Conservation (phyloP, 2,797 vertebrate species). For the Ceryle rudis region DNA sequence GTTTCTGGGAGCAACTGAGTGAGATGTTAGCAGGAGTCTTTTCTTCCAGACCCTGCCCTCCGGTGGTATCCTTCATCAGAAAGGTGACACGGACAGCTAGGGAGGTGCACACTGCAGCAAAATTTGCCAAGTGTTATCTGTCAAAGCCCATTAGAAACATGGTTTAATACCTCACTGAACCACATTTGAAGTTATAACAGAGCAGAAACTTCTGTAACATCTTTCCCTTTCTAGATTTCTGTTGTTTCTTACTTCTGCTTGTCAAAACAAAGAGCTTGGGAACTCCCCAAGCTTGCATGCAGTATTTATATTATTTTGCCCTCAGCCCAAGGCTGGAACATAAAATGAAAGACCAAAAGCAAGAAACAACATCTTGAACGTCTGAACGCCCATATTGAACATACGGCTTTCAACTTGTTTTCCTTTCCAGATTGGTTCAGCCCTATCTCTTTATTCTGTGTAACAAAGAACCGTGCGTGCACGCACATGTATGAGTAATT, state of each 20-base stretch:
- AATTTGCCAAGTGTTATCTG: background rate
- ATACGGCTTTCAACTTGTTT: background rate
- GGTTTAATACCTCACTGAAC: background rate
- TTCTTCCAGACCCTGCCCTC: background rate
- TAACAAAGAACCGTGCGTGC: background rate
- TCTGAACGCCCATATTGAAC: background rate
- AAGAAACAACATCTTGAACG: background rate
- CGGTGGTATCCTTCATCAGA: background rate
- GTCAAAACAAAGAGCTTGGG: background rate
- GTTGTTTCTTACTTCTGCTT: background rate
- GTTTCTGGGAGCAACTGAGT: background rate
- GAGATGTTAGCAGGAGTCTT: background rate
- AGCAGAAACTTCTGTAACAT: background rate
- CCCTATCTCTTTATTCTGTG: background rate
- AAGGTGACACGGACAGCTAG: background rate
- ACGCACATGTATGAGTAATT: background rate
- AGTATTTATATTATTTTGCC: background rate
- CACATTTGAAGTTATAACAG: background rate
- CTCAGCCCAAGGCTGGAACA: background rate
- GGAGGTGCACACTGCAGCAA: background rate
- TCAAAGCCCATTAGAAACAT: background rate
- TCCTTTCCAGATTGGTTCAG: background rate
- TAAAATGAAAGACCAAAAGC: background rate
- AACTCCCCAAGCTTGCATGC: background rate
- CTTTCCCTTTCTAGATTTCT: background rate